Conservation (phyloP, 2,888 invertebrate species). For the Eilema sororculum region DNA sequence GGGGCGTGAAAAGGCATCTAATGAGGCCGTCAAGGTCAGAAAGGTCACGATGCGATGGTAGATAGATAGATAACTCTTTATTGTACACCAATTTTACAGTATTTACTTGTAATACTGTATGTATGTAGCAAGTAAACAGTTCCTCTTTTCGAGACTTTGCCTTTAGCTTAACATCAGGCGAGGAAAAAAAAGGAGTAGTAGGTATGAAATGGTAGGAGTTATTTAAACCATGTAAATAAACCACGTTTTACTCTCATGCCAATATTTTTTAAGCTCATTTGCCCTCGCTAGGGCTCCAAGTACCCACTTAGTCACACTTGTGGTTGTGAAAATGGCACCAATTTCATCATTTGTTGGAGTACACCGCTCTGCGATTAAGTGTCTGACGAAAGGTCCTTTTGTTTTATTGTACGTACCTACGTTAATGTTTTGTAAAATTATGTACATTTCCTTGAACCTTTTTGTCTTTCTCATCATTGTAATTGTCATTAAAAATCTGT, state of each 20-base stretch:
- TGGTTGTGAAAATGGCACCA: slow-evolving; percentile 11
- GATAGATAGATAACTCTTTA: too few relatives aligned
- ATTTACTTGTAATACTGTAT: too few relatives aligned
- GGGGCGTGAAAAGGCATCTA: too few relatives aligned
- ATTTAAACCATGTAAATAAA: neutral
- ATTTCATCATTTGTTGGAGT: slow-evolving; percentile 14
- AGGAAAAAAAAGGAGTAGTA: too few relatives aligned
- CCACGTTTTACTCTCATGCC: neutral
- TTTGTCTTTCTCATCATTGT: neutral
- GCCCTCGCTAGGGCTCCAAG: neutral
- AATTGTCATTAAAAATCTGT: neutral
- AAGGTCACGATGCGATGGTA: too few relatives aligned
- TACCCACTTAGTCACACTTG: slow-evolving; percentile 9
- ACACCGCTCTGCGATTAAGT: neutral
- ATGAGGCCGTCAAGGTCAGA: too few relatives aligned
- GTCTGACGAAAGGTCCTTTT: slow-evolving; percentile 1
- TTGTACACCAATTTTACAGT: too few relatives aligned
- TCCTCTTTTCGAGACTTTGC: too few relatives aligned
- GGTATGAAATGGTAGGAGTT: too few relatives aligned
- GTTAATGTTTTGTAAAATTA: slow-evolving; percentile 1
- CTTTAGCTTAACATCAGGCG: too few relatives aligned
- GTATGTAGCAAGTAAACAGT: too few relatives aligned
- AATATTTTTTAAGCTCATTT: neutral
- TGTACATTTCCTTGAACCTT: neutral
- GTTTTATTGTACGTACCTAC: neutral